phyloP scores from a whole-genome alignment of 2,797 vertebrate species.

The Phylloscopus collybita region DNA sequence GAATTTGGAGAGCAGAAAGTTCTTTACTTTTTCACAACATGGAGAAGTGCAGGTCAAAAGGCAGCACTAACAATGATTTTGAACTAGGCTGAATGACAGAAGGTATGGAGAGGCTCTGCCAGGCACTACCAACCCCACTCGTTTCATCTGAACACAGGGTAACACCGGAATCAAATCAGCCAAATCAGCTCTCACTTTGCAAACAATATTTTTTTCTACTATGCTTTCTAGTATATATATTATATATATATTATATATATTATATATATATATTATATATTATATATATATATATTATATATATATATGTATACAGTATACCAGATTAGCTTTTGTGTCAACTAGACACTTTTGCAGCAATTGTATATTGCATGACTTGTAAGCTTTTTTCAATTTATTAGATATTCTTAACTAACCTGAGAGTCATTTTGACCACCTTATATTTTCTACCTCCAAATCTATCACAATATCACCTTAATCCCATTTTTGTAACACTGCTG shows the following conservation, averaged over 20 bases:
- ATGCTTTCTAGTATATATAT: too few relatives aligned
- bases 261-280: too few relatives aligned
- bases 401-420: background rate
- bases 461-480: background rate
- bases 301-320: background rate
- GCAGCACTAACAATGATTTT: background rate
- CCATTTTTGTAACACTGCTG: background rate
- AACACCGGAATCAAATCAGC: background rate
- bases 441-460: background rate
- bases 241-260: too few relatives aligned
- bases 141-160: background rate
- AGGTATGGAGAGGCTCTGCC: background rate
- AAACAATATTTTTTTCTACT: background rate
- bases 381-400: background rate
- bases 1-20: background rate
- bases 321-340: background rate
- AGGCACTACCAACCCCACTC: background rate
- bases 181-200: background rate
- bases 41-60: background rate
- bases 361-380: background rate
- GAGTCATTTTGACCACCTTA: background rate
- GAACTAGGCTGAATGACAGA: background rate
- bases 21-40: background rate
- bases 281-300: too few relatives aligned
- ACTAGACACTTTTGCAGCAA: background rate